These are phyloP conservation scores for Xyrichtys novacula DNA, from an alignment of 2,797 vertebrate genomes.

Conservation along the genomic window DNA sequence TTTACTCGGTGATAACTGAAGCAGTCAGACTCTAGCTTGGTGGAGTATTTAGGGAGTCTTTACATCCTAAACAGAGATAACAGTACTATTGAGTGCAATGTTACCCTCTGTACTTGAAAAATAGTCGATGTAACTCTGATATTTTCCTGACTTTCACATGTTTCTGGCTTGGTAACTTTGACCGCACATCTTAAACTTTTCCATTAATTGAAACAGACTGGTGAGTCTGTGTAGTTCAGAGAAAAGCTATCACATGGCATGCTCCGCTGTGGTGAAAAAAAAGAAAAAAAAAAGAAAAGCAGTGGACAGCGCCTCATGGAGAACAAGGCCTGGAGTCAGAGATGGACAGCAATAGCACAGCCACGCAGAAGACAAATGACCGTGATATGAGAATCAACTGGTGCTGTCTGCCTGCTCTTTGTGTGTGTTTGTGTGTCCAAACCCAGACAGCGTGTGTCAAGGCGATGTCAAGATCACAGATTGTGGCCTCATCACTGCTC, in stretches of 20 bases:
- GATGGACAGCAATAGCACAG: conserved; percentile 31
- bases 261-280: conserved; percentile 31
- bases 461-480: conserved; percentile 76
- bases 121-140: background rate
- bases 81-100: too few relatives aligned
- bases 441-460: conserved; percentile 69
- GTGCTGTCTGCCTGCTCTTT: conserved; percentile 22
- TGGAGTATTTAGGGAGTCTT: too few relatives aligned
- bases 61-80: too few relatives aligned
- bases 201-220: conserved; percentile 17
- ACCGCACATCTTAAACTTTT: conserved; percentile 35
- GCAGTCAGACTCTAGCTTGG: too few relatives aligned
- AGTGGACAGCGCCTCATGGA: conserved; percentile 9
- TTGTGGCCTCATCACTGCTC: conserved; percentile 70
- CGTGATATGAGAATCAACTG: conserved; percentile 41
- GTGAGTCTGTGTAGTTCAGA: conserved; percentile 17
- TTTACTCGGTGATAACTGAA: too few relatives aligned
- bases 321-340: conserved; percentile 58
- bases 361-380: conserved; percentile 51
- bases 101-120: too few relatives aligned
- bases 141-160: background rate
- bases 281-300: conserved; percentile 39
- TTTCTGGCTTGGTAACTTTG: conserved; percentile 38
- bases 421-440: conserved; percentile 27
- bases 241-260: background rate